Percentiles rank a stretch among this genome's conserved stretches.
These are phyloP conservation scores for Potamarius usumacintae DNA, from an alignment of 2,113 vertebrate genomes.

Conservation along the genomic window DNA sequence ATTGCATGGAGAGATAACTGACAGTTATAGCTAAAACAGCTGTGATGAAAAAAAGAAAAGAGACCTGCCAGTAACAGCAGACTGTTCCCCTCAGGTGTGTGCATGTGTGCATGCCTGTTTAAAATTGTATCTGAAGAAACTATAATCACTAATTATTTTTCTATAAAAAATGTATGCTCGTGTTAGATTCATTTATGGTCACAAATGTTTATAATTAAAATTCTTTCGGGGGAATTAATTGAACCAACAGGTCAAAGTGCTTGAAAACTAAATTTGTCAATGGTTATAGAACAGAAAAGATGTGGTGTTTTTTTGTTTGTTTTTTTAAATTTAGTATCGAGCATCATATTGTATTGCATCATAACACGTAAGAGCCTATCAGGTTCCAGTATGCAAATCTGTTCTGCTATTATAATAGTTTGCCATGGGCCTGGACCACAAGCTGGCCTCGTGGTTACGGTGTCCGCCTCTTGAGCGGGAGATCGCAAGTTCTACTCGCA, in stretches of 20 bases:
- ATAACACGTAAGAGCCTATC: background rate
- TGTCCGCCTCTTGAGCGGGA: too few relatives aligned
- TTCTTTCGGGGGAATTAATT: background rate
- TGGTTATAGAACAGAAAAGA: background rate
- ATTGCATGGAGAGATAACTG: constrained; percentile 26
- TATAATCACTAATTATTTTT: background rate
- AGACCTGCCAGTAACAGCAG: constrained; percentile 10
- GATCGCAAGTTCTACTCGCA: too few relatives aligned
- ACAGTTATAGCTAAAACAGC: constrained; percentile 51
- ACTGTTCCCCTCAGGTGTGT: constrained; percentile 10
- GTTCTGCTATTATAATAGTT: background rate
- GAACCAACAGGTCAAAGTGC: background rate
- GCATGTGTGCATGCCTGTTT: background rate
- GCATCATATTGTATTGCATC: background rate
- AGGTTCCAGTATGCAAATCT: background rate
- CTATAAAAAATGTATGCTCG: background rate
- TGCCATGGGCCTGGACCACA: too few relatives aligned
- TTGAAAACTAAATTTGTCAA: background rate
- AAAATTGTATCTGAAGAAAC: background rate
- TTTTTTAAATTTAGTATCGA: background rate
- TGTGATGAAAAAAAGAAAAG: constrained; percentile 6
- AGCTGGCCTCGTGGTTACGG: too few relatives aligned
- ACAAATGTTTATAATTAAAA: background rate
- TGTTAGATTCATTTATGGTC: background rate
- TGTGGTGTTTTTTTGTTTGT: background rate